Base-by-base conservation (phyloP, 2,888 invertebrate genomes). In the Cephus pygmeus region DNA sequence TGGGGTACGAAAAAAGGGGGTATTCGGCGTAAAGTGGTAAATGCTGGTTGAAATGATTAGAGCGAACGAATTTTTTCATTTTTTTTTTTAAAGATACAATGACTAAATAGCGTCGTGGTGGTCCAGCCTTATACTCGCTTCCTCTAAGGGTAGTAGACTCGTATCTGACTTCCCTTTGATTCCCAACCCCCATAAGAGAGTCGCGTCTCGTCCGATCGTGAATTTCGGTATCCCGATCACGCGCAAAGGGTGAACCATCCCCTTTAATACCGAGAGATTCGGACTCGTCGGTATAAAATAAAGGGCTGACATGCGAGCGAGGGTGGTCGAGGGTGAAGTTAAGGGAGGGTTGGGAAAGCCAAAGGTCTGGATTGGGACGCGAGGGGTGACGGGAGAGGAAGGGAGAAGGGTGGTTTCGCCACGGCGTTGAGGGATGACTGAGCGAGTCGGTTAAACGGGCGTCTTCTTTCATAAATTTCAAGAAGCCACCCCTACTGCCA, bases 401-500 rank as follows among this genome's bases (percentile, higher is more conserved):
- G 33, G 69, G 33, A 30, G 30, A 69, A 69, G 69, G 69, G 69
- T 69, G 69, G 69, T 33, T 69, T 69, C 69, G 69, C 69, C 69
- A 33, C 69, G 31, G 69, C 69, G 69, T 30, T 69, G 69, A 69
- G 69, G 69, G 69, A 69, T 69, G 91, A 90, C 90, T 89, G 90
- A 91, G 87, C 89, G 86, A 89, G 87, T 90, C 88, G 89, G 91
- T 90, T 91, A 90, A 90, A 89, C 90, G 89, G 88, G 88, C 88
- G 88, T 89, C 90, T 91, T 91, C 90, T 90, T 91, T 91, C 91
- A 91, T 91, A 91, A 91, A 91, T 91, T 91, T 90, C 87, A 84
- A 87, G 88, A 85, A 87, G 83, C 82, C 81, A 40, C 40, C 40
- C 40, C 40, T 40, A 15, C 15, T 40, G 40, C 40, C 40, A 40